These are phyloP conservation scores for Camptogramma bilineatum DNA, from an alignment of 2,888 invertebrate species.

Conservation along the genomic window DNA sequence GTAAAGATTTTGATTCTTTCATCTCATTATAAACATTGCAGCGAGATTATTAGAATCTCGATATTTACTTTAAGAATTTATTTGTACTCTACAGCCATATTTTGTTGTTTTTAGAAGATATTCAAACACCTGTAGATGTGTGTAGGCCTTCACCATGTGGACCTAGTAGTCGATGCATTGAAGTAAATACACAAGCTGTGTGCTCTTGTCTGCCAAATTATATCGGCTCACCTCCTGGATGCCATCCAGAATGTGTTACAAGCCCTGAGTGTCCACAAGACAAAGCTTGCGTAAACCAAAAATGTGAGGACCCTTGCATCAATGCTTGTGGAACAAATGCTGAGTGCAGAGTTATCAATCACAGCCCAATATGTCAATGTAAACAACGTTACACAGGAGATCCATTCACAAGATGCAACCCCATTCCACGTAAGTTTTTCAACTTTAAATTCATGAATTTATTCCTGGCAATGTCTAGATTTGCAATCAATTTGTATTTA, in stretches of 20 bases:
- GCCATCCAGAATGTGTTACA: constrained; percentile 91
- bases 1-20: not conserved
- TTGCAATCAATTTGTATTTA: not conserved
- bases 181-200: constrained; percentile 89
- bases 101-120: constrained; percentile 55
- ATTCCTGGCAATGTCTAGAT: not conserved
- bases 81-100: not conserved
- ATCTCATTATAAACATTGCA: not conserved
- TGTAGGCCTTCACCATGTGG: constrained; percentile 91
- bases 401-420: constrained; percentile 86
- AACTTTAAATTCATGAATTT: not conserved
- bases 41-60: not conserved
- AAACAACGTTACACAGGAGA: constrained; percentile 88
- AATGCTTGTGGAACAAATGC: constrained; percentile 89
- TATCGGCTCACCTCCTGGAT: constrained; percentile 90
- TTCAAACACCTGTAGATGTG: constrained; percentile 74
- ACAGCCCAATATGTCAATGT: constrained; percentile 92
- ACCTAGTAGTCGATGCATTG: constrained; percentile 90
- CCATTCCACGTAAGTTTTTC: constrained; percentile 78
- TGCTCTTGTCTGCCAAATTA: constrained; percentile 91
- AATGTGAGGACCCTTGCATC: constrained; percentile 91
- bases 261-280: constrained; percentile 91
- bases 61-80: no score
- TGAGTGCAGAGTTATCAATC: constrained; percentile 90
- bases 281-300: constrained; percentile 90